Evolutionary conservation across 2,888 invertebrate species (phyloP).

Genomic region (Apocheima hispidaria): DNA sequence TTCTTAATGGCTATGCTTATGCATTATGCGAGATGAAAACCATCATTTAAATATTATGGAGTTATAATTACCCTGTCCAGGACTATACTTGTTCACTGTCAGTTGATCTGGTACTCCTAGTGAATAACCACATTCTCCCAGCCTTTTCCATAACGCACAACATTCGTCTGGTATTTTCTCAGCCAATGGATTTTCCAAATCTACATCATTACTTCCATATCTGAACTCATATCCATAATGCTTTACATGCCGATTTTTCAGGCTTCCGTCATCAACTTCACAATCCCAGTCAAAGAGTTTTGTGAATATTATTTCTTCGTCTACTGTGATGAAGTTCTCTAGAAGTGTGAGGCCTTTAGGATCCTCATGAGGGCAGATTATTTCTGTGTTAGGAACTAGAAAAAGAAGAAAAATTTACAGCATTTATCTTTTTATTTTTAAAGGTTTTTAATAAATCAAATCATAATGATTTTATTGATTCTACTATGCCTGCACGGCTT

Average conservation of each 20-base stretch:
- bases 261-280: constrained; percentile 58
- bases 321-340: constrained; percentile 89
- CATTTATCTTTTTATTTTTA: too few relatives aligned
- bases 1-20: too few relatives aligned
- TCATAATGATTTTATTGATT: neutral
- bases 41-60: neutral
- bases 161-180: constrained; percentile 90
- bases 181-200: constrained; percentile 88
- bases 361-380: constrained; percentile 64
- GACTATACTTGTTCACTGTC: constrained; percentile 93
- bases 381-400: constrained; percentile 73
- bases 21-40: too few relatives aligned
- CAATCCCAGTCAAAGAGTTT: constrained; percentile 84
- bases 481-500: too few relatives aligned
- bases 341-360: constrained; percentile 91
- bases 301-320: constrained; percentile 89
- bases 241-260: constrained; percentile 94
- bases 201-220: constrained; percentile 95
- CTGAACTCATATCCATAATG: constrained; percentile 97
- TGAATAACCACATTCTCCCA: constrained; percentile 70
- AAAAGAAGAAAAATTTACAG: constrained; percentile 41
- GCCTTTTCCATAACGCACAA: constrained; percentile 87
- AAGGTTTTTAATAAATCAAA: too few relatives aligned
- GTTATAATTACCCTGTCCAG: constrained; percentile 90
- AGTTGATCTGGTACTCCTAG: constrained; percentile 91